Conservation (phyloP, 2,113 vertebrate species). For the Paralichthys olivaceus region DNA sequence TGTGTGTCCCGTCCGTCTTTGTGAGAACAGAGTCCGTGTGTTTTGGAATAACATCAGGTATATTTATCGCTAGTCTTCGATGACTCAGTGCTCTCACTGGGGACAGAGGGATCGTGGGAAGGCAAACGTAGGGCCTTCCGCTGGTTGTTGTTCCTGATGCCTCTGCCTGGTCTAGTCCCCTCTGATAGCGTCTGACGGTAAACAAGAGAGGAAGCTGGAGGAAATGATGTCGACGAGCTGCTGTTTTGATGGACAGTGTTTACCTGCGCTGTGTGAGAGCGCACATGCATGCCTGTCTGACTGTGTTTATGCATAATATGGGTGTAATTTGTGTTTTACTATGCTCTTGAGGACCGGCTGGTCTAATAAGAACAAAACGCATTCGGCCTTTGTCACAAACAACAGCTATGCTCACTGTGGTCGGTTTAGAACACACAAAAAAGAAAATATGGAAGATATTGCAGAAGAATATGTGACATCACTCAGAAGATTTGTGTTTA, state of each 20-base stretch:
- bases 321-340: not conserved
- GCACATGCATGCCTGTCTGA: not conserved
- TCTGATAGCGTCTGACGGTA: conserved; percentile 8
- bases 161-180: conserved; percentile 1
- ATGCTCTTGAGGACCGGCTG: not conserved
- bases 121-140: conserved; percentile 15
- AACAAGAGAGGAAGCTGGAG: conserved; percentile 28
- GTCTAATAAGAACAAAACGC: not conserved
- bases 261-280: not conserved
- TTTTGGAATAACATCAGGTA: not conserved
- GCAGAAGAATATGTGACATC: too few species aligned
- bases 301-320: not conserved
- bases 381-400: too few species aligned
- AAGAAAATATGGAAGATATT: too few species aligned
- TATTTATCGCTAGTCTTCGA: not conserved
- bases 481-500: not conserved
- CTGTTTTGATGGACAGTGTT: conserved; percentile 44
- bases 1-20: too few species aligned
- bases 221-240: conserved; percentile 4
- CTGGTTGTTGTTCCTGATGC: conserved; percentile 13
- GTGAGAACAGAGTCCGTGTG: too few species aligned
- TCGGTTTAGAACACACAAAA: too few species aligned
- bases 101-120: conserved; percentile 18
- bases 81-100: conserved; percentile 11
- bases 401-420: too few species aligned